phyloP scores from a whole-genome alignment of 2,888 invertebrate genomes.

The Orchesellides sinensis region DNA sequence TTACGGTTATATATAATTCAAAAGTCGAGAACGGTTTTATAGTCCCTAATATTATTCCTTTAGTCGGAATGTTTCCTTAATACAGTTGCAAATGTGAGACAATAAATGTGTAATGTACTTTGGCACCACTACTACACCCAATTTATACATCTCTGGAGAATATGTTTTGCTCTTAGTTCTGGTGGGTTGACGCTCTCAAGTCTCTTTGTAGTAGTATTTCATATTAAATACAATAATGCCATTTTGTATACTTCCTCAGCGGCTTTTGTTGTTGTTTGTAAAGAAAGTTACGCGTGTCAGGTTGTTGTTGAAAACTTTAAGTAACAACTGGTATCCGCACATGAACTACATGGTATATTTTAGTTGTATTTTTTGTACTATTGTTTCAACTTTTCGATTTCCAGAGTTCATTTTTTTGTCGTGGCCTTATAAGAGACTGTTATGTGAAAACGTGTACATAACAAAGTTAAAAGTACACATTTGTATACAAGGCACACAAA shows the following conservation, averaged over 20 bases:
- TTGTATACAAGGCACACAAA: too few species aligned
- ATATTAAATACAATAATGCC: too few species aligned
- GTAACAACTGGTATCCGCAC: background rate
- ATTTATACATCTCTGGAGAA: too few species aligned
- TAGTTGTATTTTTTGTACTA: background rate
- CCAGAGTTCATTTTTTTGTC: background rate
- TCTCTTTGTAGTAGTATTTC: conserved; percentile 1
- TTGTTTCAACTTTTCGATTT: background rate
- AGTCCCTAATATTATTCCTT: conserved; percentile 29
- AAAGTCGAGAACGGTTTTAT: conserved; percentile 36
- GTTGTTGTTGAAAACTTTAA: conserved; percentile 32
- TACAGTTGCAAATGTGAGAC: conserved; percentile 56
- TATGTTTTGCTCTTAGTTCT: conserved; percentile 26
- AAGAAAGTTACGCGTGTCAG: conserved; percentile 28
- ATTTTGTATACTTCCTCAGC: too few species aligned
- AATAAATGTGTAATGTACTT: conserved; percentile 59
- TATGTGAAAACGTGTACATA: too few species aligned
- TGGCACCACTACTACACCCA: conserved; percentile 43
- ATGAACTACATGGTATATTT: background rate
- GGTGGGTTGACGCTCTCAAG: conserved; percentile 12
- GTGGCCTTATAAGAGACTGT: background rate
- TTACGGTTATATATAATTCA: conserved; percentile 47
- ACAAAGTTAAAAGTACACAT: too few species aligned
- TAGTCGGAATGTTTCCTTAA: conserved; percentile 44
- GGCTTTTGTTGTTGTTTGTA: background rate